Evolutionary conservation across 2,797 vertebrate species (phyloP).

Genomic region (Dermochelys coriacea): DNA sequence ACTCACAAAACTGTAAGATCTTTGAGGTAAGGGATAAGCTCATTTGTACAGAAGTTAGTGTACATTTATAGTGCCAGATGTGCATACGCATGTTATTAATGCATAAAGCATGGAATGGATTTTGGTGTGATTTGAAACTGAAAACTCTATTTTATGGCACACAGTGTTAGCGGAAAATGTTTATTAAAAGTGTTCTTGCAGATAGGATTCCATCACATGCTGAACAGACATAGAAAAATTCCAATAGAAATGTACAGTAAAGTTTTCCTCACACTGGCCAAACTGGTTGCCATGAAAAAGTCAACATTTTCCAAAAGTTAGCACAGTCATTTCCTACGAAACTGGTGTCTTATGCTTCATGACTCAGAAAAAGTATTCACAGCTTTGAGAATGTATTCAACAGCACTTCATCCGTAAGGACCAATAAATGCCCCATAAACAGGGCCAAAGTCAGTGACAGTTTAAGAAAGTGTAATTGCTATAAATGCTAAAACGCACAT

Average conservation of each 20-base stretch:
- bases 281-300: neutral
- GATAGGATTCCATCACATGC: neutral
- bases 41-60: neutral
- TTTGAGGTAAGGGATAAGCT: neutral
- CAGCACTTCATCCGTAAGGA: neutral
- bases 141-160: neutral
- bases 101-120: neutral
- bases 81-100: neutral
- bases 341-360: neutral
- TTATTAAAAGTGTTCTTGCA: constrained; percentile 8
- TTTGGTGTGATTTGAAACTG: neutral
- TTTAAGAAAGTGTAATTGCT: neutral
- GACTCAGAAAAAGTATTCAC: neutral
- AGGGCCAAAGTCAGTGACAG: neutral
- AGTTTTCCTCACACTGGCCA: neutral
- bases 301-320: neutral
- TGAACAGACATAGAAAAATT: neutral
- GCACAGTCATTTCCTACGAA: constrained; percentile 34
- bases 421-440: neutral
- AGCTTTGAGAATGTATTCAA: neutral
- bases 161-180: neutral
- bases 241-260: neutral
- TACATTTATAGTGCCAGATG: neutral
- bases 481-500: neutral
- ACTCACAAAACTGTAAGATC: neutral